Percentiles rank a stretch among this genome's conserved stretches.
Conservation (phyloP, 2,888 invertebrate species). For the Lobophora halterata region DNA sequence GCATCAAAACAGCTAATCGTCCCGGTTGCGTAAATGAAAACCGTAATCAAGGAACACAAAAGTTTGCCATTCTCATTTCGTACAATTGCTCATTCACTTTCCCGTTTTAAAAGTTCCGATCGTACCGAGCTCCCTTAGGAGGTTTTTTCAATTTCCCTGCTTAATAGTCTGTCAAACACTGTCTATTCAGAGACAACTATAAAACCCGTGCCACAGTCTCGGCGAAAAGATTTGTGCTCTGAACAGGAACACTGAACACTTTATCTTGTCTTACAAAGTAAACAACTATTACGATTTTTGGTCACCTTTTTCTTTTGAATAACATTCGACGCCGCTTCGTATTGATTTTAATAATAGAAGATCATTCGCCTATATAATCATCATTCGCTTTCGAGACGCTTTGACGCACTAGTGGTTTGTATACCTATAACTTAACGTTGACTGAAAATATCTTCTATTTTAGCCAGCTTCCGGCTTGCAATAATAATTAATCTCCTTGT, state of each 20-base stretch:
- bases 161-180: slow-evolving; percentile 33
- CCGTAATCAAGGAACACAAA: slow-evolving; percentile 29
- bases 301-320: no score
- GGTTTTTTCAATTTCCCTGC: slow-evolving; percentile 30
- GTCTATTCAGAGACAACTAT: slow-evolving; percentile 28
- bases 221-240: no score
- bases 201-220: no score
- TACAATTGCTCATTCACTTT: slow-evolving; percentile 23
- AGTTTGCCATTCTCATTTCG: slow-evolving; percentile 25
- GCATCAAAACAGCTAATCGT: slow-evolving; percentile 9
- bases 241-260: no score
- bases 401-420: no score
- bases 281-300: no score
- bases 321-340: no score
- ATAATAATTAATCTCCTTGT: slow-evolving; percentile 71
- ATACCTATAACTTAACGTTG: slow-evolving; percentile 30
- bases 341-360: no score
- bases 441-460: slow-evolving; percentile 36
- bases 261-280: no score
- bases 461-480: slow-evolving; percentile 51
- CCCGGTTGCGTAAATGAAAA: slow-evolving; percentile 20
- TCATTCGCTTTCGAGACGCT: no score
- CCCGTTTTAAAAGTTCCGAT: slow-evolving; percentile 27
- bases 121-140: slow-evolving; percentile 20
- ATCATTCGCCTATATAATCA: no score